Base-by-base conservation (phyloP, 2,113 vertebrate species). In the Amphiprion percula region DNA sequence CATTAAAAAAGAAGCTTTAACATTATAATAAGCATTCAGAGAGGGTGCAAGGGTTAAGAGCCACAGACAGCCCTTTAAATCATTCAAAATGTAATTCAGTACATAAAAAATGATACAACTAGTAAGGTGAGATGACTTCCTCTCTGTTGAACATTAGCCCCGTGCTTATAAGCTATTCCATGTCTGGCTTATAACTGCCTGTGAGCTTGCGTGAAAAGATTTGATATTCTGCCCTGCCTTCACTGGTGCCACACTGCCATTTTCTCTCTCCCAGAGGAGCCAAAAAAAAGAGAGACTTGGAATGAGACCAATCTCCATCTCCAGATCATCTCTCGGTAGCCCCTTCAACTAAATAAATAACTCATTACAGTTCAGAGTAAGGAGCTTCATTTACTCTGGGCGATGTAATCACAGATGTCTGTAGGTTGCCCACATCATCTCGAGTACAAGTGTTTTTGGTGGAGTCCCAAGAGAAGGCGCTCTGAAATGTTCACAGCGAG, bases 311-410 rank as follows among this genome's bases (percentile, higher is more conserved):
- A 92, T 94, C 92, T 94, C 77, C 93, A 95, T 95, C 94, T 94
- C 90, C 75, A 92, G 89, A 94, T 94, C 92, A 92, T 94, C 93
- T 95, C 82, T 92, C 74, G 66, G 84, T 91, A 84, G 72, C 87
- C 91, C 84, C 85, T 90, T 91, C 80, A 90, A 91, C 92, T 93
- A 95, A 95, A 95, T 95, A 96, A 96, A 96, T 96, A 95, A 95
- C 80, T 88, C 92, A 95, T 95, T 96, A 95, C 68, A 88, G 86
- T 92, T 92, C 87, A 91, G 91, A 92, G 89, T 78, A 79, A 83
- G 80, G 90, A 89, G 83, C 91, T 94, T 94, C 85, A 94, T 95
- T 94, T 94, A 94, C 87, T 91, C 86, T 46, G 52, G 64, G 82
- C 70, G 93, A 95, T 95, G 93, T 82, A 93, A 95, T 95, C 94